Evolutionary conservation across 2,797 vertebrate species (phyloP), one percentile per base, ranked within the genome.

Genomic region (Sebastes melanostomus): DNA sequence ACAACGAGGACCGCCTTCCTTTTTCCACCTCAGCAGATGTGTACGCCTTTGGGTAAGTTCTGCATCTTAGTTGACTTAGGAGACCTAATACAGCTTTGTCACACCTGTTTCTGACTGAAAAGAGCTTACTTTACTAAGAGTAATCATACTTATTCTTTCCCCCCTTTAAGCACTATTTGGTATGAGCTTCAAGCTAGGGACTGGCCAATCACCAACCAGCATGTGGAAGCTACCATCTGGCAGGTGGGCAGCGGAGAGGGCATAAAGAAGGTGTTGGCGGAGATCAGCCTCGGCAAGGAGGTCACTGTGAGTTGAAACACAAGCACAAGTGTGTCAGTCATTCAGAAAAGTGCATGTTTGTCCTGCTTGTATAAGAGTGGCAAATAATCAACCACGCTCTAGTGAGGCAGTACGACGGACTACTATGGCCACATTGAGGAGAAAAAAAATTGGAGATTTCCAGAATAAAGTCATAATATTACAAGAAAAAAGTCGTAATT

Each of bases 151-250:
- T 24, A 62, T 76, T 25, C 13, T 34, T 20, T 38, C 46, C 62
- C 32, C 11, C 36, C 36, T 73, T 89, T 66, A 89, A 99, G 98
- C 91, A 99, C 98, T 6, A 96, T 99, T 90, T 99, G 98, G 98
- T 99, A 97, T 91, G 98, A 99, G 92, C 97, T 99, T n/a, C 98
- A 99, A 92, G 98, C 97, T 0, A 94, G 98, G 83, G 98, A 99
- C 63, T 99, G 98, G 98, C 98, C 98, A 1, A 98, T 99, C 90
- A 97, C 96, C 90, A 97, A 89, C 91, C 98, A 99, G 93, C 96
- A 95, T 0, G 97, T 97, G 0, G 98, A 99, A 90, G 98, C 98
- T 1, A 96, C 97, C 83, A 99, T 99, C 93, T 99, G 98, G 98
- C 98, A 99, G 94, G 96, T 99, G 25, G 98, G 98, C 67, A 99